Conservation (phyloP, 2,888 invertebrate genomes). For the Fragum fragum region DNA sequence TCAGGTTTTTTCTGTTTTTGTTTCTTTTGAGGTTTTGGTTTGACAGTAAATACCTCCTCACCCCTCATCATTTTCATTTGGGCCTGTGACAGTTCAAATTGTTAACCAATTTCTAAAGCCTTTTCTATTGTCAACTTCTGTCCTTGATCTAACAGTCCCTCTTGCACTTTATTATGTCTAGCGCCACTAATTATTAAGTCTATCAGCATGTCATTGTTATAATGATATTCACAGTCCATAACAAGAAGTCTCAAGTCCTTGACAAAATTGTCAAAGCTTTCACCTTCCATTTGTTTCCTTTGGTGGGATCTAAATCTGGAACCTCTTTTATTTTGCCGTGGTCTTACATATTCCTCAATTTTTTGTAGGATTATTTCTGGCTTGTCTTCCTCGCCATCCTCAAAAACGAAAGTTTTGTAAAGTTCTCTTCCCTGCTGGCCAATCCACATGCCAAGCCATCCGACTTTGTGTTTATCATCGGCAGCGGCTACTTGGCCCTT, state of each 20-base stretch:
- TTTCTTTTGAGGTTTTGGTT: constrained; percentile 12
- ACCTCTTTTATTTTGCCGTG: constrained; percentile 60
- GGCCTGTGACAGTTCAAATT: constrained; percentile 52
- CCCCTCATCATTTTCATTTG: constrained; percentile 57
- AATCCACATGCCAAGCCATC: constrained; percentile 61
- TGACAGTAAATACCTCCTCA: constrained; percentile 34
- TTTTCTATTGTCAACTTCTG: constrained; percentile 41
- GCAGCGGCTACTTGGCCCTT: constrained; percentile 16
- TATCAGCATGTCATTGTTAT: constrained; percentile 48
- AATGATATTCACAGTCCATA: constrained; percentile 60
- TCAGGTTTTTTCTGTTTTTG: constrained; percentile 6
- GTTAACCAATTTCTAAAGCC: constrained; percentile 53
- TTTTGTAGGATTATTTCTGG: constrained; percentile 49
- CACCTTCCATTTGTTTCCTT: constrained; percentile 56
- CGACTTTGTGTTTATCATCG: constrained; percentile 15
- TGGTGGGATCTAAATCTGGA: constrained; percentile 58
- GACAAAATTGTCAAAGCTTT: constrained; percentile 60
- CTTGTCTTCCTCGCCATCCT: constrained; percentile 50
- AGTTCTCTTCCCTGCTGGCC: constrained; percentile 66
- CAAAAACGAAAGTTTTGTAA: constrained; percentile 64
- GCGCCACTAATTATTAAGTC: constrained; percentile 49
- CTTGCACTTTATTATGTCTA: constrained; percentile 45
- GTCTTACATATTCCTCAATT: constrained; percentile 50
- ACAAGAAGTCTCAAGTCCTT: constrained; percentile 58
- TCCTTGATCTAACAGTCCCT: constrained; percentile 51